Evolutionary conservation across 1,140 invertebrate genomes (phyloP).

Genomic region (Bombus consobrinus): DNA sequence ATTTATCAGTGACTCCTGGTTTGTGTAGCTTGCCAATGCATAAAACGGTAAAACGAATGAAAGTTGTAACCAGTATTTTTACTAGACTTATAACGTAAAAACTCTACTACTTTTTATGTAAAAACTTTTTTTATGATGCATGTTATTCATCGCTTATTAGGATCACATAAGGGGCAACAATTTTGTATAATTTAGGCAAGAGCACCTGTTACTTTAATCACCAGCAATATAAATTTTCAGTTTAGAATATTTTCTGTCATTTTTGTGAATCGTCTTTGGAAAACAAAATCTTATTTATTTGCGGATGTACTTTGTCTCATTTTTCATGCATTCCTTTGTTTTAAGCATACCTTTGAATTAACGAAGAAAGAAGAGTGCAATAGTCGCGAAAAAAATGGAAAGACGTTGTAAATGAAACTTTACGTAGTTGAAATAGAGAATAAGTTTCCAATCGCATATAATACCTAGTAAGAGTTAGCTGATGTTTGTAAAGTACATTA

Average conservation of each 20-base stretch:
- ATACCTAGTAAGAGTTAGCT: slow-evolving; percentile 51
- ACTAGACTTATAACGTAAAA: slow-evolving; percentile 42
- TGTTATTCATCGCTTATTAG: slow-evolving; percentile 16
- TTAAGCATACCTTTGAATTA: slow-evolving; percentile 53
- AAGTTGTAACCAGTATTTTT: slow-evolving; percentile 70
- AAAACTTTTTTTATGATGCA: slow-evolving; percentile 22
- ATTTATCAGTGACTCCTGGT: slow-evolving; percentile 62
- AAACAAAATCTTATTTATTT: slow-evolving; percentile 36
- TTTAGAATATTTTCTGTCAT: slow-evolving; percentile 19
- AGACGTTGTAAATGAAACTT: slow-evolving; percentile 44
- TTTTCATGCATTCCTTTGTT: slow-evolving; percentile 64
- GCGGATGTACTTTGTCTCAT: slow-evolving; percentile 35
- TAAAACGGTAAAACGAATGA: slow-evolving; percentile 55
- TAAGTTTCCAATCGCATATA: slow-evolving; percentile 48
- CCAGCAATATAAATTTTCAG: slow-evolving; percentile 4
- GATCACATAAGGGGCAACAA: not conserved
- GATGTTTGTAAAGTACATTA: slow-evolving; percentile 54
- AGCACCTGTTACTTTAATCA: slow-evolving; percentile 47
- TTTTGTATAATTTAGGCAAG: not conserved
- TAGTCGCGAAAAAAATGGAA: slow-evolving; percentile 34
- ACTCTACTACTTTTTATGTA: slow-evolving; percentile 34
- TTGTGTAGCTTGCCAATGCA: slow-evolving; percentile 53
- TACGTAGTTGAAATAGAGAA: slow-evolving; percentile 49
- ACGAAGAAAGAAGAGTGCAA: slow-evolving; percentile 44
- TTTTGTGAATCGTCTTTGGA: slow-evolving; percentile 17